Percentiles rank a stretch among this genome's conserved stretches.
Evolutionary conservation across 2,797 vertebrate genomes (phyloP).

Genomic region (Acrossocheilus fasciatus): DNA sequence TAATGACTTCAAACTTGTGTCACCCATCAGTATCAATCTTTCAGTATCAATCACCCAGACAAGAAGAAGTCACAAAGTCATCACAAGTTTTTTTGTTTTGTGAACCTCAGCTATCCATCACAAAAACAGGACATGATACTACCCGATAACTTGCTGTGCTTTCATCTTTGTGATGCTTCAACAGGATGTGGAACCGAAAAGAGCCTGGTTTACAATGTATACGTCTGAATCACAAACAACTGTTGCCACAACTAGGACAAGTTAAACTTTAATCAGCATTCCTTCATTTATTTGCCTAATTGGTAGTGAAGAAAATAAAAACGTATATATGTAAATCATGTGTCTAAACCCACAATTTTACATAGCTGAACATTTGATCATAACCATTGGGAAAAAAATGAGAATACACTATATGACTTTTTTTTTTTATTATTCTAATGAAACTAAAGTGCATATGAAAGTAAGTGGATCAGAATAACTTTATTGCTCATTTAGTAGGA

Average conservation of each 20-base stretch:
- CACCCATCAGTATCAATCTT: background rate
- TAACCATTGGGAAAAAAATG: background rate
- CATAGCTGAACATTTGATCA: background rate
- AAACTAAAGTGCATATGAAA: background rate
- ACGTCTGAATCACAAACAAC: slow-evolving; percentile 16
- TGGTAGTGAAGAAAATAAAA: background rate
- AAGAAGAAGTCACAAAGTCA: background rate
- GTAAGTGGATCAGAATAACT: background rate
- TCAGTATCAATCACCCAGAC: background rate
- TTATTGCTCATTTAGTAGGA: slow-evolving; percentile 22
- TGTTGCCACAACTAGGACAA: slow-evolving; percentile 50
- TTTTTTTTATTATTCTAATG: background rate
- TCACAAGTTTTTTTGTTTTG: background rate
- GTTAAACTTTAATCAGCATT: background rate
- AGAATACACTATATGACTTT: background rate
- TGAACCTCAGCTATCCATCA: background rate
- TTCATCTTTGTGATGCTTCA: background rate
- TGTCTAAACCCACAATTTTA: background rate
- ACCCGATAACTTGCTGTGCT: background rate
- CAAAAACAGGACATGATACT: slow-evolving; percentile 37
- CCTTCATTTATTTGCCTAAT: background rate
- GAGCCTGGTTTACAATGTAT: background rate
- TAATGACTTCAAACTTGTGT: background rate
- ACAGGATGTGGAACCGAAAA: slow-evolving; percentile 52
- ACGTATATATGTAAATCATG: too few relatives aligned